Evolutionary conservation across 1,140 invertebrate genomes (phyloP).

Genomic region (Papilio xuthus): DNA sequence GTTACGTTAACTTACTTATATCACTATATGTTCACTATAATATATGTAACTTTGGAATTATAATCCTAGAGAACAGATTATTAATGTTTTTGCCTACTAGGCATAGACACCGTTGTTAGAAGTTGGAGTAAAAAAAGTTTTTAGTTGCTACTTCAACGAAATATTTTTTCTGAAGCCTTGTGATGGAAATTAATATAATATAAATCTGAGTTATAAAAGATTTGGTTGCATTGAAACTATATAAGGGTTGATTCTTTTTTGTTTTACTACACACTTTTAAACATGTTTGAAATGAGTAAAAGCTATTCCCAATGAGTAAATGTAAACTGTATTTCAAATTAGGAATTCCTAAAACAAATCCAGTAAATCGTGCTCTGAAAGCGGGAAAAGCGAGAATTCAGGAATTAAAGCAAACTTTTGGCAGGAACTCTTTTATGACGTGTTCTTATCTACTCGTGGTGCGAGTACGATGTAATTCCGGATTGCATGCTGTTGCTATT

Average conservation of each 20-base stretch:
- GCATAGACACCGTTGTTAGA: not conserved
- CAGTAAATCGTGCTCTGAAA: not conserved
- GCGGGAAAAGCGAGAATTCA: constrained; percentile 56
- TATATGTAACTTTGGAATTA: constrained; percentile 19
- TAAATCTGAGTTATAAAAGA: not conserved
- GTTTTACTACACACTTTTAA: not conserved
- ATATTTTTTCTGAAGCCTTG: too few species aligned
- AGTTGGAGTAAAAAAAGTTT: too few species aligned
- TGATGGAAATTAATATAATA: not conserved
- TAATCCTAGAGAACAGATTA: not conserved
- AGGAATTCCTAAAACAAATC: constrained; percentile 23
- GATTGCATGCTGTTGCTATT: not conserved
- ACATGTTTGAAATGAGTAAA: not conserved
- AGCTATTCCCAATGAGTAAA: not conserved
- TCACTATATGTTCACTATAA: constrained; percentile 30
- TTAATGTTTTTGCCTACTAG: not conserved
- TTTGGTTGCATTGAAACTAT: not conserved
- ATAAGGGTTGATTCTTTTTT: not conserved
- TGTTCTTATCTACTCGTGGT: constrained; percentile 72
- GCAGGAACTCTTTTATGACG: constrained; percentile 67
- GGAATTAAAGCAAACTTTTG: constrained; percentile 69
- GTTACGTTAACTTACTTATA: constrained; percentile 57
- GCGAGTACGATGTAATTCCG: constrained; percentile 43
- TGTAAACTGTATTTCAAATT: not conserved
- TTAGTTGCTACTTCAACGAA: too few species aligned